These are phyloP conservation scores for Adela reaumurella DNA, from an alignment of 2,888 invertebrate species.

Conservation along the genomic window DNA sequence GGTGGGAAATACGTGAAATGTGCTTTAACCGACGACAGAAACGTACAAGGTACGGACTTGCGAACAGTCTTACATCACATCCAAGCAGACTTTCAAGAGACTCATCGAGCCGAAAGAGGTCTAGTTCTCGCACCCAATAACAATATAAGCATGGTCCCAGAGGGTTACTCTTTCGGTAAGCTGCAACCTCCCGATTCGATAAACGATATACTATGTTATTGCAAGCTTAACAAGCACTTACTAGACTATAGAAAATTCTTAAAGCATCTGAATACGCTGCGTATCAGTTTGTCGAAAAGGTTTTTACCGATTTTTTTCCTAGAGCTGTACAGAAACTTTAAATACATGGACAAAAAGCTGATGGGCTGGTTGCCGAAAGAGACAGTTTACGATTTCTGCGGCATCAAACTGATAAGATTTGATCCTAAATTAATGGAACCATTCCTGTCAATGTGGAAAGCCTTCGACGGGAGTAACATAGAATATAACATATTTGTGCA, in stretches of 20 bases:
- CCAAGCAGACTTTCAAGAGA: constrained; percentile 34
- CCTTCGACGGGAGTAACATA: constrained; percentile 39
- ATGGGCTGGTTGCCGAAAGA: constrained; percentile 42
- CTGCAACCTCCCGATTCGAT: constrained; percentile 36
- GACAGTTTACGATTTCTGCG: constrained; percentile 38
- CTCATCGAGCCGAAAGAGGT: constrained; percentile 30
- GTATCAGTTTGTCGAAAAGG: constrained; percentile 26
- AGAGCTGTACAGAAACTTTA: constrained; percentile 28
- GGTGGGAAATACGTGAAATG: constrained; percentile 43
- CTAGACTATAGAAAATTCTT: constrained; percentile 40
- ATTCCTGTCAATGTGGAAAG: constrained; percentile 37
- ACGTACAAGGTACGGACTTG: constrained; percentile 27
- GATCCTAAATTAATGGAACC: constrained; percentile 46
- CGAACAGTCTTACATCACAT: constrained; percentile 30
- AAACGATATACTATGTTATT: constrained; percentile 36
- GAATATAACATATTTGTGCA: constrained; percentile 48
- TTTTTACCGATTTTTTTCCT: constrained; percentile 29
- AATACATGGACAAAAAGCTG: constrained; percentile 31
- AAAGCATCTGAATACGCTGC: constrained; percentile 34
- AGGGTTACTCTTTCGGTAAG: constrained; percentile 45
- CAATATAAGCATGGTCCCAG: constrained; percentile 39
- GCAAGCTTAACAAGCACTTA: constrained; percentile 28
- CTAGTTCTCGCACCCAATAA: constrained; percentile 42
- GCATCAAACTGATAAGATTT: constrained; percentile 35
- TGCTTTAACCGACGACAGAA: constrained; percentile 36